Base-by-base conservation (phyloP, 2,888 invertebrate species). In the Papilio gigon region DNA sequence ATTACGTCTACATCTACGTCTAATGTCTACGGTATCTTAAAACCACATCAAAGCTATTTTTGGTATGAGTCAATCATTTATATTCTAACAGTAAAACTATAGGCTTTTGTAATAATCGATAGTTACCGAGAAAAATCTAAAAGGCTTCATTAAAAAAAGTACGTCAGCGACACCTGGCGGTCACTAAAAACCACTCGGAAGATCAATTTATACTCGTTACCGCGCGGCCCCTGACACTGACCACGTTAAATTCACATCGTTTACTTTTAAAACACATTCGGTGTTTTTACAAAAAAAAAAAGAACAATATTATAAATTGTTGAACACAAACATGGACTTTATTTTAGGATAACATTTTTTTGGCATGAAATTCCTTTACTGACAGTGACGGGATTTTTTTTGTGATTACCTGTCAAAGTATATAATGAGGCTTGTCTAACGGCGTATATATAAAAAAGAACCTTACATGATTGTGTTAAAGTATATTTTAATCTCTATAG, bases 131-230 rank as follows among this genome's bases (percentile, higher is more conserved):
- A 25, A 33, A 47, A 47, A 66, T 35, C 25, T 58, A 25, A 59
- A 65, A 59, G 20, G n/a, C 4, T 4, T 47, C 44, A 53, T 20
- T 56, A 62, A 62, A 56, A 61, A 53, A 33, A n/a, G 27, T 12
- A 62, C 63, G 62, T 63, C 67, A 63, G 25, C 42, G 62, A 62
- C 67, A 68, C 63, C 67, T 56, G 67, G 42, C 30, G 47, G 67
- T 62, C 62, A 56, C 67, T 63, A 62, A 63, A 68, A 63, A 63
- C 63, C 67, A 68, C 67, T 68, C 67, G 67, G 44, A 30, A 56
- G 44, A 42, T 63, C 67, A 63, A 68, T 68, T 68, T 68, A 42
- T 68, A 20, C 62, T 17, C 63, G 63, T 63, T 56, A 56, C 62
- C 6, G 67, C 53, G 20, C 42, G 17, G 40, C n/a, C 50, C 44